These are phyloP conservation scores for Callospermophilus lateralis DNA, from an alignment of 2,113 vertebrate genomes.

Conservation along the genomic window DNA sequence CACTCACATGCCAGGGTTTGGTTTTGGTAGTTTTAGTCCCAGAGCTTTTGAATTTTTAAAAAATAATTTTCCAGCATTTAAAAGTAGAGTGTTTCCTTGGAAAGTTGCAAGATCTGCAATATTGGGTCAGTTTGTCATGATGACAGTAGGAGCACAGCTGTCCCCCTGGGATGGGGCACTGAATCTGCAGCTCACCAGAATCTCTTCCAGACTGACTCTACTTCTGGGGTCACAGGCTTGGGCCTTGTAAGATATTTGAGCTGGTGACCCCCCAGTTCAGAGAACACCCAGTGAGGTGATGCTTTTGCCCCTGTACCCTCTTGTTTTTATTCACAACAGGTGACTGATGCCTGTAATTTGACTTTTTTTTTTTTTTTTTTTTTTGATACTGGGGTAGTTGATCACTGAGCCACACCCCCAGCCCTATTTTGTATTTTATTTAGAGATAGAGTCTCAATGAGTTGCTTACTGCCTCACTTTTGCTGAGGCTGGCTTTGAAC, in stretches of 20 bases:
- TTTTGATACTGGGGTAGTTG: too few species aligned
- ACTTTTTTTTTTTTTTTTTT: too few species aligned
- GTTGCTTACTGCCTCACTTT: too few species aligned
- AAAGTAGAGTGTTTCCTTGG: not conserved
- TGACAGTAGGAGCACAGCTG: not conserved
- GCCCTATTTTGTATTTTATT: too few species aligned
- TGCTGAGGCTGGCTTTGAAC: too few species aligned
- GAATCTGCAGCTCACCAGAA: accelerated
- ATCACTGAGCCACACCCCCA: too few species aligned
- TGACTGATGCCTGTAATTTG: not conserved
- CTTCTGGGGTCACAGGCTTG: not conserved
- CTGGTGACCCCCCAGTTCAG: not conserved
- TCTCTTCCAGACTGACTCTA: not conserved
- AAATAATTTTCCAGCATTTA: slow-evolving; percentile 37
- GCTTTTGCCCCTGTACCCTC: not conserved
- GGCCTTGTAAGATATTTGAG: not conserved
- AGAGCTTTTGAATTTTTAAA: slow-evolving; percentile 12
- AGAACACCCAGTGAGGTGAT: accelerated
- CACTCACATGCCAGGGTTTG: not conserved
- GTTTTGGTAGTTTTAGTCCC: not conserved
- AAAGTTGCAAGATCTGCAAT: not conserved
- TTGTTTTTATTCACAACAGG: not conserved
- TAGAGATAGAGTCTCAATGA: too few species aligned
- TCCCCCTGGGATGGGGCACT: too few species aligned
- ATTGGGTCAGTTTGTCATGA: not conserved